Evolutionary conservation across 2,797 vertebrate genomes (phyloP), one percentile per base, ranked within the genome.

Genomic region (Paramormyrops hopkinsi): DNA sequence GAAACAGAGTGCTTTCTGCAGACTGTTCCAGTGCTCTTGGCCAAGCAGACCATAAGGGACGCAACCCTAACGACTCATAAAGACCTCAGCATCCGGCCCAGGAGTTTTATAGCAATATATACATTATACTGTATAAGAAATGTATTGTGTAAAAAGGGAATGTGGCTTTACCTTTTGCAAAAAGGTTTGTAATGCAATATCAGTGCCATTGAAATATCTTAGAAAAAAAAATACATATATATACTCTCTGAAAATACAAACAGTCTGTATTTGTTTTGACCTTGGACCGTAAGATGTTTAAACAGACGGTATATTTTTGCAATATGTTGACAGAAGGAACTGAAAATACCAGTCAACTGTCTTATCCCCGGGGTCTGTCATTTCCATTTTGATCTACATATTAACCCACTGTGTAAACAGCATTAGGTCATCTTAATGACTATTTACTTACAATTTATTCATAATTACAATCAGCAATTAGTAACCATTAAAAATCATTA

Each of bases 1-100:
- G 95, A 96, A 96, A 96, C 96, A 96, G 95, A 96, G 95, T 94
- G 92, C 92, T 92, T 94, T 94, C 93, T 93, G 93, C 92, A 94
- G 94, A 95, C 95, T 94, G 93, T 92, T 93, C 93, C 94, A 95
- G 94, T 94, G 93, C 93, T 94, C 94, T 92, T 93, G 95, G 94
- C 92, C 89, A 92, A 94, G 92, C 51, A 56, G 85, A 87, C 5
- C 37, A 44, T 14, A 85, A 48, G 41, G 92, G 93, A 92, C 91
- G 93, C 93, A 92, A 93, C 93, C 94, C 95, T 93, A 44, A 93
- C 93, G 92, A 92, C 93, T 93, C 91, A 93, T 92, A 90, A 92
- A 95, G 94, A 94, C 94, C 29, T 73, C 19, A 95, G 95, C 95
- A 95, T 95, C 85, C 92, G 93, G 93, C 92, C 93, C 93, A 95